A percentile compares a stretch with the other conserved stretches of the same genome.
Evolutionary conservation across 2,888 invertebrate genomes (phyloP).

Genomic region (Enchytraeus crypticus): DNA sequence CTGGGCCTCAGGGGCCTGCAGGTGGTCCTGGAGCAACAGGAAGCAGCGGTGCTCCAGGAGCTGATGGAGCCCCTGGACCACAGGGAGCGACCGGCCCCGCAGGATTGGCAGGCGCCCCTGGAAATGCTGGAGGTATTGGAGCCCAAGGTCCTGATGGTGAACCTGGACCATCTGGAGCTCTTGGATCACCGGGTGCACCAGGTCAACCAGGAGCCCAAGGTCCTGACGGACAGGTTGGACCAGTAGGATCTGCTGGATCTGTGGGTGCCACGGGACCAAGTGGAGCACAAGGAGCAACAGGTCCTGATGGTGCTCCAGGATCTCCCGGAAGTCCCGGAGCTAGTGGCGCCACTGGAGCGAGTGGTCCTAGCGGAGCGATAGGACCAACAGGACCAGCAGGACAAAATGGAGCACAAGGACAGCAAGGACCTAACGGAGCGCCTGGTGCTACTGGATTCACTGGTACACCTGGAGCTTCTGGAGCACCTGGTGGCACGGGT

Average conservation of each 20-base stretch:
- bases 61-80: constrained; percentile 9
- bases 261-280: constrained; percentile 3
- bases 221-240: constrained; percentile 16
- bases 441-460: constrained; percentile 13
- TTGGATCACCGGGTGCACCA: constrained; percentile 2
- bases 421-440: constrained; percentile 18
- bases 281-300: constrained; percentile 8
- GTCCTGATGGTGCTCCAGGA: constrained; percentile 14
- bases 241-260: constrained; percentile 32
- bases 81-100: constrained; percentile 9
- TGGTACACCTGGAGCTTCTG: constrained; percentile 9
- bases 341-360: background rate
- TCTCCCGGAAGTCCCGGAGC: constrained; percentile 13
- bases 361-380: background rate
- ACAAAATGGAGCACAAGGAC: constrained; percentile 11
- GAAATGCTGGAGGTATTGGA: background rate
- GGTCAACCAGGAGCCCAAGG: constrained; percentile 4
- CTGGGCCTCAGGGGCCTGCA: constrained; percentile 7
- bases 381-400: constrained; percentile 2
- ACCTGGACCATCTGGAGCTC: background rate
- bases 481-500: constrained; percentile 4
- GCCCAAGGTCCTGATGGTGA: background rate
- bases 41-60: constrained; percentile 3
- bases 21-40: constrained; percentile 8
- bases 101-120: background rate